phyloP scores from a whole-genome alignment of 2,113 vertebrate genomes.

The Cettia cetti region DNA sequence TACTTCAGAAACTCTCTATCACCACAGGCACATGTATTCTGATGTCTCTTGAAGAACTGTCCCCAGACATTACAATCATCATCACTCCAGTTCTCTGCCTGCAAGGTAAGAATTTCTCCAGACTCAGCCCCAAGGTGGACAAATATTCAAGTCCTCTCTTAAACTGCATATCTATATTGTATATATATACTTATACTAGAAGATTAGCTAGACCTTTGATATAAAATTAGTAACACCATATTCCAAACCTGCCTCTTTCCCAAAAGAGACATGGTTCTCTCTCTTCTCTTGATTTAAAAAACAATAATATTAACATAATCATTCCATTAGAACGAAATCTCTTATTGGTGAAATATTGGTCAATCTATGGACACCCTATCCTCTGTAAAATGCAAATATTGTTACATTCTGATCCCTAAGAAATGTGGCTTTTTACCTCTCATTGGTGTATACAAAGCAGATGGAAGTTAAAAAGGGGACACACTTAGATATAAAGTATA shows the following conservation, averaged over 20 bases:
- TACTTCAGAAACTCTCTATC: background rate
- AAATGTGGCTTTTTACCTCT: background rate
- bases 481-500: background rate
- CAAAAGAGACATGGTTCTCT: background rate
- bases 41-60: background rate
- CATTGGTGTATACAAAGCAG: background rate
- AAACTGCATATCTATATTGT: too few species aligned
- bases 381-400: background rate
- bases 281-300: background rate
- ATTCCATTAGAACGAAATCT: background rate
- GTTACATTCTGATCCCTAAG: background rate
- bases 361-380: background rate
- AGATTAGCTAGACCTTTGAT: background rate
- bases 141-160: background rate
- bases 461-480: background rate
- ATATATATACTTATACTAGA: background rate
- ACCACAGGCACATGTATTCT: background rate
- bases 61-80: background rate
- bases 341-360: background rate
- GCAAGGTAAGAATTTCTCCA: background rate
- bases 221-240: background rate
- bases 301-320: background rate
- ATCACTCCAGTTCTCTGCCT: background rate
- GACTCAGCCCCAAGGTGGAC: background rate
- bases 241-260: background rate